Evolutionary conservation across 2,888 invertebrate species (phyloP).

Genomic region (Polymixis lichenea): DNA sequence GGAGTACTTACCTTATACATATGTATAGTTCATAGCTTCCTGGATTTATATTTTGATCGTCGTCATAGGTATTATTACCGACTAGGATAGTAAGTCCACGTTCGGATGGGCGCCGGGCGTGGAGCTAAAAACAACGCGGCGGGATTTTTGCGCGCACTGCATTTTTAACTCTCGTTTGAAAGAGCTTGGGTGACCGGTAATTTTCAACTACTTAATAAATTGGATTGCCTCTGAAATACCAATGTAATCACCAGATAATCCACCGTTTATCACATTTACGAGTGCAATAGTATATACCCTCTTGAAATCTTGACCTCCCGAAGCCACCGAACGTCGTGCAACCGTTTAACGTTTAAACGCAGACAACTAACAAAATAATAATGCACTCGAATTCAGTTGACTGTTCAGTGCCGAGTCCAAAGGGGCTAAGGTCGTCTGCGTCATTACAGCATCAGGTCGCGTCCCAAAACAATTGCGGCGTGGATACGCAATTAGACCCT

Average conservation of each 20-base stretch:
- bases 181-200: neutral
- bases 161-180: too few relatives aligned
- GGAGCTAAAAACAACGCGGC: too few relatives aligned
- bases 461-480: slow-evolving; percentile 83
- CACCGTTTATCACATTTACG: slow-evolving; percentile 5
- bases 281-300: slow-evolving; percentile 19
- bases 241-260: neutral
- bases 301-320: slow-evolving; percentile 33
- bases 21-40: neutral
- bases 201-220: neutral
- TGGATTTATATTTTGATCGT: neutral
- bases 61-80: neutral
- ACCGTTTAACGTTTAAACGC: slow-evolving; percentile 52
- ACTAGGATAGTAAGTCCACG: neutral
- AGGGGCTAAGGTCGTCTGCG: slow-evolving; percentile 81
- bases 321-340: slow-evolving; percentile 55
- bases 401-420: slow-evolving; percentile 64
- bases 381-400: slow-evolving; percentile 55
- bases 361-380: slow-evolving; percentile 60
- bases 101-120: too few relatives aligned
- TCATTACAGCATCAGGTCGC: slow-evolving; percentile 79
- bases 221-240: slow-evolving; percentile 3
- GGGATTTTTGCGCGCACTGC: too few relatives aligned
- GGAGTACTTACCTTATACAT: neutral
- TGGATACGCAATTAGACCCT: slow-evolving; percentile 83